These are phyloP conservation scores for Pipistrellus nathusii DNA, from an alignment of 2,797 vertebrate species.

Conservation along the genomic window DNA sequence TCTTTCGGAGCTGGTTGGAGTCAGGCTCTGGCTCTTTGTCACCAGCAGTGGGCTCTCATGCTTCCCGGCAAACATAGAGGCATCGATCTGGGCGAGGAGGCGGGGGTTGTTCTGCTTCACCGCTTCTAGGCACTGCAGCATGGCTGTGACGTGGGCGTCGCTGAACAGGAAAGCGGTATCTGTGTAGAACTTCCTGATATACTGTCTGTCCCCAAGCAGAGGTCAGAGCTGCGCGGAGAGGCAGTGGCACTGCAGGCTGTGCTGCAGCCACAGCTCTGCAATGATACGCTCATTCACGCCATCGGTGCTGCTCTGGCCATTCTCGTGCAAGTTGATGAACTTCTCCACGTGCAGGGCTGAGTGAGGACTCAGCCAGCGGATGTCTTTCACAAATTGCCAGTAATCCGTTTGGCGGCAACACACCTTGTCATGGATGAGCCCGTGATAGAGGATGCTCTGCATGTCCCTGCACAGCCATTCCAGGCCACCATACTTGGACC, in stretches of 20 bases:
- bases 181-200: constrained; percentile 94
- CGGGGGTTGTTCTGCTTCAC: constrained; percentile 98
- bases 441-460: too few species aligned
- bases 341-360: too few species aligned
- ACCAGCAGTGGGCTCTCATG: too few species aligned
- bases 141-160: constrained; percentile 95
- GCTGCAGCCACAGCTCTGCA: constrained; percentile 95
- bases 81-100: constrained; percentile 95
- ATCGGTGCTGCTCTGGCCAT: constrained; percentile 74
- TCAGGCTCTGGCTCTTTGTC: too few species aligned
- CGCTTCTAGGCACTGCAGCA: constrained; percentile 99
- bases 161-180: constrained; percentile 96
- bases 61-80: too few species aligned
- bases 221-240: constrained; percentile 95
- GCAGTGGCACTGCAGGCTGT: constrained; percentile 96
- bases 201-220: constrained; percentile 92
- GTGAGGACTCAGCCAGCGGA: too few species aligned
- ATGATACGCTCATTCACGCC: constrained; percentile 89
- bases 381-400: too few species aligned
- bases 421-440: too few species aligned
- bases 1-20: too few species aligned
- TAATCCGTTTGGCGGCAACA: too few species aligned
- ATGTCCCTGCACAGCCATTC: too few species aligned
- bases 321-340: constrained; percentile 94
- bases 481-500: too few species aligned